These are phyloP conservation scores for Spondyliosoma cantharus DNA, from an alignment of 2,797 vertebrate species.

Conservation along the genomic window DNA sequence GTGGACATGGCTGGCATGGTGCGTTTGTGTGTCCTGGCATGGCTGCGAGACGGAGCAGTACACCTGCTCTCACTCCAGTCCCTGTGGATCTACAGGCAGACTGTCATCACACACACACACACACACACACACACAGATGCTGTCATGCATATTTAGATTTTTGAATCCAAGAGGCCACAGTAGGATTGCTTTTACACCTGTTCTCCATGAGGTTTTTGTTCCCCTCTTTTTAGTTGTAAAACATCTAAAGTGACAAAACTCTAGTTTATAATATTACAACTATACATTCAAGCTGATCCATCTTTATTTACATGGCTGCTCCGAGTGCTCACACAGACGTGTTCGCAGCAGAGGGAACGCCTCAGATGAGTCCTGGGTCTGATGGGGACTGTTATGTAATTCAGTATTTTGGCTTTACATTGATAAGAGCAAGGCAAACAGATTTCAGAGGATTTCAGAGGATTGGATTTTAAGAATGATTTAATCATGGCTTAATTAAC, in stretches of 20 bases:
- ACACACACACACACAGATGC: constrained; percentile 1
- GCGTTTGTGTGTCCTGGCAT: constrained; percentile 60
- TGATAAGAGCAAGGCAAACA: constrained; percentile 26
- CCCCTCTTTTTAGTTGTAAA: not conserved
- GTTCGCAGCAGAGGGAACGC: constrained; percentile 12
- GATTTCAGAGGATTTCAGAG: constrained; percentile 38
- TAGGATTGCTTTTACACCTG: not conserved
- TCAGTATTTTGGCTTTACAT: constrained; percentile 23
- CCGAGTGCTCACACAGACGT: not conserved
- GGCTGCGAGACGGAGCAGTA: constrained; percentile 49
- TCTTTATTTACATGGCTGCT: constrained; percentile 26
- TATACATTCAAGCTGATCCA: not conserved
- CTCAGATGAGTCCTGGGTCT: constrained; percentile 14
- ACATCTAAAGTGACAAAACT: not conserved
- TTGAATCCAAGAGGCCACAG: not conserved
- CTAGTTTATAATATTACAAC: not conserved
- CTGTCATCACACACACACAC: constrained; percentile 50
- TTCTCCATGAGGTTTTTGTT: not conserved
- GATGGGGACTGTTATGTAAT: constrained; percentile 36
- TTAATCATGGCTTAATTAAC: constrained; percentile 31
- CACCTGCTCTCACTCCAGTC: constrained; percentile 73
- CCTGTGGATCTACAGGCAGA: constrained; percentile 60
- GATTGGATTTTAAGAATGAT: constrained; percentile 30
- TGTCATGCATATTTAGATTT: constrained; percentile 23
- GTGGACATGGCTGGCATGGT: constrained; percentile 57